These are phyloP conservation scores for Blastomussa wellsi DNA, from an alignment of 92 coral and sea anemone genomes.

Conservation along the genomic window DNA sequence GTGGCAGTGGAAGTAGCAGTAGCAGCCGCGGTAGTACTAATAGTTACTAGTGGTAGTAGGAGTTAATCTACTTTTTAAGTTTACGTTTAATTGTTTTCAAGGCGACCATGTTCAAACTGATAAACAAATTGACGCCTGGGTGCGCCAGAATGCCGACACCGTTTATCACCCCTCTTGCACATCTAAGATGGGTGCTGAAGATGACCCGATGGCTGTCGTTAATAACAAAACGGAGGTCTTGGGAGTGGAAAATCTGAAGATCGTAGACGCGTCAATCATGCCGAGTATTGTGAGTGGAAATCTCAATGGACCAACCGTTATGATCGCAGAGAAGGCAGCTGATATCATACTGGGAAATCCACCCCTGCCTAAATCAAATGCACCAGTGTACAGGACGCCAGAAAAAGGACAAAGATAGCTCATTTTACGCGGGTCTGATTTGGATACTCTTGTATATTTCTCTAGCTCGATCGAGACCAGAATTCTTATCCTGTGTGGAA, in stretches of 20 bases:
- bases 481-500: too few species aligned
- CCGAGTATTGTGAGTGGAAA: slow-evolving; percentile 89
- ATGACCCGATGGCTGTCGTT: slow-evolving; percentile 84
- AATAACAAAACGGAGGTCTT: slow-evolving; percentile 65
- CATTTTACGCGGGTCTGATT: background rate
- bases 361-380: slow-evolving; percentile 65
- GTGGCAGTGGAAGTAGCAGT: too few species aligned
- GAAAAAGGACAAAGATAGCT: slow-evolving; percentile 37
- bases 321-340: slow-evolving; percentile 89
- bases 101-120: slow-evolving; percentile 69
- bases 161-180: slow-evolving; percentile 85
- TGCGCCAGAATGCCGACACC: slow-evolving; percentile 65
- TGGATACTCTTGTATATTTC: background rate
- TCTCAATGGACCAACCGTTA: slow-evolving; percentile 83
- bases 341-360: slow-evolving; percentile 76
- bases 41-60: too few species aligned
- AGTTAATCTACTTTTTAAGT: too few species aligned
- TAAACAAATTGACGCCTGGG: slow-evolving; percentile 74
- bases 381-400: slow-evolving; percentile 73
- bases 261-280: slow-evolving; percentile 88
- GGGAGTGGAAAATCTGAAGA: slow-evolving; percentile 75
- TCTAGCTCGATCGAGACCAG: background rate
- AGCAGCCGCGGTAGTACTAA: too few species aligned
- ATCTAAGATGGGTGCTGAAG: slow-evolving; percentile 82
- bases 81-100: too few species aligned